Evolutionary conservation across 2,113 vertebrate species (phyloP).

Genomic region (Tupaia tana): DNA sequence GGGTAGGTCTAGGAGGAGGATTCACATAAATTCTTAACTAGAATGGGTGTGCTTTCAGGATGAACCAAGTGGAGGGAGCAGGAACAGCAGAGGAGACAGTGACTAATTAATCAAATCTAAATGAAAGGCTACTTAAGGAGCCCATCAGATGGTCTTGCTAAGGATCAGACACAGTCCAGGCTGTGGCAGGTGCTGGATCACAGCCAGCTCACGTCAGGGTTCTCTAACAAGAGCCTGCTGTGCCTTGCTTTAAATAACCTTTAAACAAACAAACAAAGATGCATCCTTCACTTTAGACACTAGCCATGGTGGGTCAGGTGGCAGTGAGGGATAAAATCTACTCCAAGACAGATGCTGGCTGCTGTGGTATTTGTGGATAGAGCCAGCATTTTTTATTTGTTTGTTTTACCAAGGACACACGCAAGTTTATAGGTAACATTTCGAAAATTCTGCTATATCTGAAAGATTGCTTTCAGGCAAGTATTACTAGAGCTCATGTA

Average conservation of each 20-base stretch:
- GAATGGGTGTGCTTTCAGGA: neutral
- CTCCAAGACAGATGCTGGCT: neutral
- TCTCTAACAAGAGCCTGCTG: neutral
- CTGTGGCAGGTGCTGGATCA: neutral
- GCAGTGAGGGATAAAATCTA: neutral
- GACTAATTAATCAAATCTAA: neutral
- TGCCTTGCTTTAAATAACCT: neutral
- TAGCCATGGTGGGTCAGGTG: neutral
- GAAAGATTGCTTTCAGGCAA: neutral
- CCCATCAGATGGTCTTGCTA: neutral
- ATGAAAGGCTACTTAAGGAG: neutral
- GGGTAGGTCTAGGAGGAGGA: neutral
- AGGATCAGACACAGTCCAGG: neutral
- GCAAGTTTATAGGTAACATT: neutral
- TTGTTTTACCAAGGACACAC: neutral
- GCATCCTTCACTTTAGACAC: neutral
- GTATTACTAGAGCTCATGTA: neutral
- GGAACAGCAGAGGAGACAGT: neutral
- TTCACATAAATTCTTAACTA: neutral
- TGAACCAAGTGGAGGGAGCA: neutral
- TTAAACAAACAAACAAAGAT: neutral
- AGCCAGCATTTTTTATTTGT: neutral
- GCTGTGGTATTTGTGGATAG: neutral
- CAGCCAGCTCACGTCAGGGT: neutral
- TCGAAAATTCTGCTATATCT: neutral